These are phyloP conservation scores for Megalurothrips usitatus DNA, from an alignment of 2,888 invertebrate genomes.

Conservation along the genomic window DNA sequence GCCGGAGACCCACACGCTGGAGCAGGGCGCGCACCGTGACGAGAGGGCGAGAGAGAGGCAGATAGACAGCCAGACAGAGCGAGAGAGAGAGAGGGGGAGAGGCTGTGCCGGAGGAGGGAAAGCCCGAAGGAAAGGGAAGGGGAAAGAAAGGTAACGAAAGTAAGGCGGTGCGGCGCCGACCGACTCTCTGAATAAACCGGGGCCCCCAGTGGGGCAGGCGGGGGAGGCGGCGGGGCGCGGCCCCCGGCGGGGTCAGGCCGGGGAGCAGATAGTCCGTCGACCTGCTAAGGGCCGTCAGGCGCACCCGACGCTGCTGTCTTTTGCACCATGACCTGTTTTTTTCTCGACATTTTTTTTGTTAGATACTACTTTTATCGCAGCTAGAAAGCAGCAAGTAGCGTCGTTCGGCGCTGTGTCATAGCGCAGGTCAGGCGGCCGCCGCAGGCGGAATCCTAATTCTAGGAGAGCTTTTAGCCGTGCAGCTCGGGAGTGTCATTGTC, in stretches of 20 bases:
- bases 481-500: no score
- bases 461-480: no score
- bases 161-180: not conserved
- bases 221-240: not conserved
- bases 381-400: no score
- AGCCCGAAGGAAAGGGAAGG: not conserved
- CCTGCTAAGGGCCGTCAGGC: no score
- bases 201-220: not conserved
- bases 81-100: not conserved
- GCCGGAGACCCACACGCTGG: not conserved
- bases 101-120: not conserved
- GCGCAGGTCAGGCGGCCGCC: no score
- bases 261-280: no score
- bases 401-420: no score
- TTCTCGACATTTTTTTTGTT: no score
- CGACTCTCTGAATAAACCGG: not conserved
- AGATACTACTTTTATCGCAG: no score
- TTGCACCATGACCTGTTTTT: no score
- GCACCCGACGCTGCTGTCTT: no score
- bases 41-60: not conserved
- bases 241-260: not conserved
- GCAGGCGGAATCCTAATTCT: no score
- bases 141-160: slow-evolving; percentile 5
- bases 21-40: not conserved
- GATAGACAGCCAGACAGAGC: not conserved